A percentile compares a stretch with the other conserved stretches of the same genome.
These are phyloP conservation scores for Lerema accius DNA, from an alignment of 1,140 invertebrate species.

Conservation along the genomic window DNA sequence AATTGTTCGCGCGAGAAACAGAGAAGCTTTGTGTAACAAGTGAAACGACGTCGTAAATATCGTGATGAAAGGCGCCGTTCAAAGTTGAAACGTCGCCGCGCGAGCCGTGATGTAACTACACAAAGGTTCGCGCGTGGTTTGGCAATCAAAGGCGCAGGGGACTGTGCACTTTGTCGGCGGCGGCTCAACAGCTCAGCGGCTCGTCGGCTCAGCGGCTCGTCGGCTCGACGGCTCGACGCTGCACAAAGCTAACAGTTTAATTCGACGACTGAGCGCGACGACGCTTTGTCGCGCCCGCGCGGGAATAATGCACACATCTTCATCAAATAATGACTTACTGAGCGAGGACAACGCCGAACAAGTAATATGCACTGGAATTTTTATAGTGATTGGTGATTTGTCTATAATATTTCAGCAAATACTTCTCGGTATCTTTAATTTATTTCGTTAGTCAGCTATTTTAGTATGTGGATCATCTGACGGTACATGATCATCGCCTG, in stretches of 20 bases:
- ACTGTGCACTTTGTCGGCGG: neutral
- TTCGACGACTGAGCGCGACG: neutral
- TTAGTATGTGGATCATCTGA: too few species aligned
- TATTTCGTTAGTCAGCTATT: too few species aligned
- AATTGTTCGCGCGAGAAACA: neutral
- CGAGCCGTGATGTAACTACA: slow-evolving; percentile 1
- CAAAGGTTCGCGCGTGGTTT: slow-evolving; percentile 5
- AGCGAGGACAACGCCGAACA: neutral
- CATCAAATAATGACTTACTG: neutral
- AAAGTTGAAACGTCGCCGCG: neutral
- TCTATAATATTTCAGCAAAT: too few species aligned
- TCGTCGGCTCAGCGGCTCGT: neutral
- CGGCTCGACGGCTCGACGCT: neutral
- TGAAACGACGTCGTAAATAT: slow-evolving; percentile 2
- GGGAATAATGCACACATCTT: neutral
- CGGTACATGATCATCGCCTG: too few species aligned
- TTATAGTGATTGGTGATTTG: too few species aligned
- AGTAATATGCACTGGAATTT: too few species aligned
- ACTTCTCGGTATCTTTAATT: too few species aligned
- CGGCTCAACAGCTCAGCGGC: neutral
- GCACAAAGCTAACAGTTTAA: neutral
- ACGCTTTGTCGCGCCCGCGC: too few species aligned
- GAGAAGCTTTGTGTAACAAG: neutral
- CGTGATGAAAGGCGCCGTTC: slow-evolving; percentile 1
- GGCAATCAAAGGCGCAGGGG: neutral